These are phyloP conservation scores for Mustelus asterias DNA, from an alignment of 2,113 vertebrate genomes.

Conservation along the genomic window DNA sequence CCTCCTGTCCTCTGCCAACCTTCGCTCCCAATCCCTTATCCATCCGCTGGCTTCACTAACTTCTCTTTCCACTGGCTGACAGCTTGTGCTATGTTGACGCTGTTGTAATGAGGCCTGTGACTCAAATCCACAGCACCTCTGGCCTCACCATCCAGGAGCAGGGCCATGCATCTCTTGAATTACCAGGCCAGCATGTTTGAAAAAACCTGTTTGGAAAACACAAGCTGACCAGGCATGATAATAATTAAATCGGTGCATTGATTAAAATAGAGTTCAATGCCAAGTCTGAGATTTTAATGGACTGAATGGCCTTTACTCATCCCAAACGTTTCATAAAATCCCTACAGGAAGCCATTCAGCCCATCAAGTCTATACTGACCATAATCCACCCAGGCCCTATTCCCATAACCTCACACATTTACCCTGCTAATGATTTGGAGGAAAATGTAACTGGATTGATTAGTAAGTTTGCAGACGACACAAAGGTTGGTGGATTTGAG, in stretches of 20 bases:
- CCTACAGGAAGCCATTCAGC: too few species aligned
- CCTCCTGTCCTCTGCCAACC: not conserved
- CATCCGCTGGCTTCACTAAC: not conserved
- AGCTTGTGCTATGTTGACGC: not conserved
- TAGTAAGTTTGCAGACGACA: too few species aligned
- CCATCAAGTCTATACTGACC: too few species aligned
- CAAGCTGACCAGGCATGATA: too few species aligned
- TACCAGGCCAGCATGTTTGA: not conserved
- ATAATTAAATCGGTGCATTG: not conserved
- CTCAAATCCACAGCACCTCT: not conserved
- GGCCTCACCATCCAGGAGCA: not conserved
- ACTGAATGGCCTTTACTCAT: not conserved
- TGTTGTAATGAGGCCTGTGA: not conserved
- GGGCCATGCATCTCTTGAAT: not conserved
- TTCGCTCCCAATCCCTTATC: not conserved
- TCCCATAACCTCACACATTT: too few species aligned
- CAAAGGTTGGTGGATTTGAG: too few species aligned
- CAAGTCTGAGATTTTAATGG: not conserved
- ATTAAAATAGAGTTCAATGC: not conserved
- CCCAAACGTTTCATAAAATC: too few species aligned
- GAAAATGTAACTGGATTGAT: too few species aligned
- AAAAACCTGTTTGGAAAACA: not conserved
- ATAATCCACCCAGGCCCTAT: too few species aligned
- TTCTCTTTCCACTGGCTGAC: not conserved
- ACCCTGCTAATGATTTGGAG: too few species aligned